These are phyloP conservation scores for Phanerotoma sp. DNA, from an alignment of 2,888 invertebrate species.

Conservation along the genomic window DNA sequence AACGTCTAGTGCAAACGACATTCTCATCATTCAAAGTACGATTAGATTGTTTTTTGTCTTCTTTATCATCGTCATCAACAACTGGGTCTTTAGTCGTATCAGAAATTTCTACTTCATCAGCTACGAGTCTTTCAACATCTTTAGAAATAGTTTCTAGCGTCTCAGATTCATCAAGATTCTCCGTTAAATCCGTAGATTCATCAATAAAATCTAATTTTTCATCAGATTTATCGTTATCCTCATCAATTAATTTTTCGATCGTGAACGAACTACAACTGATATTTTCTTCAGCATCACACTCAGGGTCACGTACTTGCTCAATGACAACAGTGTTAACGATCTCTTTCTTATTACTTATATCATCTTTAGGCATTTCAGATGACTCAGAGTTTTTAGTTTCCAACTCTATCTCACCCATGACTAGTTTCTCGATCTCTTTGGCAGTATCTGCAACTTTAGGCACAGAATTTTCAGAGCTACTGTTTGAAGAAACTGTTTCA, in stretches of 20 bases:
- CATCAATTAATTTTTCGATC: too few species aligned
- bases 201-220: conserved; percentile 19
- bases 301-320: conserved; percentile 15
- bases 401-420: conserved; percentile 55
- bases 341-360: conserved; percentile 8
- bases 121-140: conserved; percentile 48
- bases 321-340: background rate
- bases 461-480: conserved; percentile 42
- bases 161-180: conserved; percentile 33
- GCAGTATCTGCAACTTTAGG: conserved; percentile 56
- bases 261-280: conserved; percentile 13
- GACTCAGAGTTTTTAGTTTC: conserved; percentile 42
- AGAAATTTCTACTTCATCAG: too few species aligned
- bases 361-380: conserved; percentile 3
- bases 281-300: conserved; percentile 23
- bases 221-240: background rate
- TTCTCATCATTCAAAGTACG: too few species aligned
- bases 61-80: conserved; percentile 12
- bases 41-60: conserved; percentile 15
- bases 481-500: conserved; percentile 24
- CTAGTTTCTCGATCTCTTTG: conserved; percentile 58
- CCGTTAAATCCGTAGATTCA: background rate
- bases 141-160: conserved; percentile 51
- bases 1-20: too few species aligned
- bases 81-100: too few species aligned